A percentile compares a stretch with the other conserved stretches of the same genome.
Evolutionary conservation across 2,888 invertebrate genomes (phyloP).

Genomic region (Patella caerulea): DNA sequence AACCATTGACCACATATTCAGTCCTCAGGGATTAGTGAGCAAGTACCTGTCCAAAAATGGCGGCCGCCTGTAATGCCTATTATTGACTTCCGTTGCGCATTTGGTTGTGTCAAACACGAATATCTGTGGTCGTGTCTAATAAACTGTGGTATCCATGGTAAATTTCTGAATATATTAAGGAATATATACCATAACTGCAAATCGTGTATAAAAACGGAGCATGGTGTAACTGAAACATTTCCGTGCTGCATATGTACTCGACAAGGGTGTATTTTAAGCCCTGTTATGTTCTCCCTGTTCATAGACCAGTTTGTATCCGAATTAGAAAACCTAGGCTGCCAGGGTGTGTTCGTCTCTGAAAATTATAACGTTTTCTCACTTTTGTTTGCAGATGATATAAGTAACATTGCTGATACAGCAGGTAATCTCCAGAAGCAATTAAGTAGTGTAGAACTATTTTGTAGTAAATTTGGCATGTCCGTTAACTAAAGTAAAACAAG

Average conservation of each 20-base stretch:
- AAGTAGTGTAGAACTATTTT: constrained; percentile 5
- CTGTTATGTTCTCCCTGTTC: no score
- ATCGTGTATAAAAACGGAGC: constrained; percentile 12
- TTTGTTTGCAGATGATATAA: not conserved
- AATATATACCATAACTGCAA: constrained; percentile 3
- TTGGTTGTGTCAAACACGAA: not conserved
- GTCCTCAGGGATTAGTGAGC: not conserved
- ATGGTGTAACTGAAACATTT: not conserved
- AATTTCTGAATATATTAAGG: not conserved
- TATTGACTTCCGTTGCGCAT: not conserved
- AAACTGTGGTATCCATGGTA: constrained; percentile 5
- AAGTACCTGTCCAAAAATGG: not conserved
- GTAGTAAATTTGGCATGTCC: constrained; percentile 14
- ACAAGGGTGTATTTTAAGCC: not conserved
- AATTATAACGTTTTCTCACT: not conserved
- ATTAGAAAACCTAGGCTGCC: not conserved
- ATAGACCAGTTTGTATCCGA: no score
- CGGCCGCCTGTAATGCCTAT: not conserved
- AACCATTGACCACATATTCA: constrained; percentile 4
- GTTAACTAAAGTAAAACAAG: constrained; percentile 9
- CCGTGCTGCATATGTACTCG: not conserved
- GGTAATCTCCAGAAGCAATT: constrained; percentile 17
- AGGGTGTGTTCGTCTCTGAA: constrained; percentile 6
- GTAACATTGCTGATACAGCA: constrained; percentile 17
- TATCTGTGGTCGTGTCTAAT: not conserved